A percentile compares a stretch with the other conserved stretches of the same genome.
Conservation (phyloP, 2,888 invertebrate species). For the Drosophila dives region DNA sequence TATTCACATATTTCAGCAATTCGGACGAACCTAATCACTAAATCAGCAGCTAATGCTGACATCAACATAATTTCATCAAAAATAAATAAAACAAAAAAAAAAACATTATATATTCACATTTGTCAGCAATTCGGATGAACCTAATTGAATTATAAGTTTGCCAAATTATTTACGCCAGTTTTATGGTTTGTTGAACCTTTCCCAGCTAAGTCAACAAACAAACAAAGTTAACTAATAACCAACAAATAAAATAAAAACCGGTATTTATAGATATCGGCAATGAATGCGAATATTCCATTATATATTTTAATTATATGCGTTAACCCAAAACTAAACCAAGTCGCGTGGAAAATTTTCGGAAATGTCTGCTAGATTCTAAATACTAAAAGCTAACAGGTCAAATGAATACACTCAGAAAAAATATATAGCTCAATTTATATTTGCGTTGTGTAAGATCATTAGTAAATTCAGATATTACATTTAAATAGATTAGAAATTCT, state of each 20-base stretch:
- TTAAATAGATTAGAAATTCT: neutral
- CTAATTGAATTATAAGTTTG: constrained; percentile 26
- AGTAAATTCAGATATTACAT: neutral
- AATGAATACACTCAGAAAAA: constrained; percentile 20
- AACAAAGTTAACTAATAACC: neutral
- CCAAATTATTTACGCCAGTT: constrained; percentile 21
- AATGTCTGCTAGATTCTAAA: constrained; percentile 22
- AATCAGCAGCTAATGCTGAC: constrained; percentile 3
- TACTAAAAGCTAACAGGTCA: constrained; percentile 25
- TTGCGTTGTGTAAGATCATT: no score
- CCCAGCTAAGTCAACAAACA: constrained; percentile 13
- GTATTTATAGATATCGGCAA: constrained; percentile 42
- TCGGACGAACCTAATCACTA: constrained; percentile 13
- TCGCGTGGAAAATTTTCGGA: constrained; percentile 20
- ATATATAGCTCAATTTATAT: neutral
- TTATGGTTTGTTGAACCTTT: constrained; percentile 69
- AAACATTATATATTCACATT: constrained; percentile 29
- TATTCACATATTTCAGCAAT: constrained; percentile 43
- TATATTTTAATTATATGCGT: constrained; percentile 14
- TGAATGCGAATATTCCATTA: constrained; percentile 42
- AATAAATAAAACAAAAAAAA: neutral
- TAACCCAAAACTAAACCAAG: constrained; percentile 11
- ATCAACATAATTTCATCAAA: neutral
- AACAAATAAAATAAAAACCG: constrained; percentile 40
- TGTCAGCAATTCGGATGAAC: constrained; percentile 37